A percentile compares a stretch with the other conserved stretches of the same genome.
Evolutionary conservation across 2,888 invertebrate species (phyloP).

Genomic region (Endotricha flammealis): DNA sequence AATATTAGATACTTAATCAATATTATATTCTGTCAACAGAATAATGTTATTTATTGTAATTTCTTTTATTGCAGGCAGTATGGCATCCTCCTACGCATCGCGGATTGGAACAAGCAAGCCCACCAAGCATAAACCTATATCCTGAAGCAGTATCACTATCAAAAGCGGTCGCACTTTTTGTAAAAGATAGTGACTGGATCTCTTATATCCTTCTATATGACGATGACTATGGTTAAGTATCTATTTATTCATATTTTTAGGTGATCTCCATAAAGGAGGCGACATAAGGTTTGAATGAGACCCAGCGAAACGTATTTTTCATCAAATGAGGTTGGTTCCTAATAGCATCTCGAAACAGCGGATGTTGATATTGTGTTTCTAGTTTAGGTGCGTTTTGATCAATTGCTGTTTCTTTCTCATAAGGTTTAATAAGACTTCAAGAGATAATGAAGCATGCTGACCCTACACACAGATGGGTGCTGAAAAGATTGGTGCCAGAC

Average conservation of each 20-base stretch:
- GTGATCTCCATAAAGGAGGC: no score
- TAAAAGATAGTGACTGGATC: conserved; percentile 86
- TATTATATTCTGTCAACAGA: no score
- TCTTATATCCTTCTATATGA: conserved; percentile 89
- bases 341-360: no score
- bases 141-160: conserved; percentile 84
- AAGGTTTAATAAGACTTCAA: conserved; percentile 87
- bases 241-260: no score
- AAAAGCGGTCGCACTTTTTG: conserved; percentile 81
- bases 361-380: no score
- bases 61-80: conserved; percentile 40
- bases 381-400: no score
- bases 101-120: conserved; percentile 37
- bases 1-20: no score
- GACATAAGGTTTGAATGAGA: no score
- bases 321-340: no score
- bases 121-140: conserved; percentile 81
- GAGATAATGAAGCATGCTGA: conserved; percentile 86
- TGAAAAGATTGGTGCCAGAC: conserved; percentile 79
- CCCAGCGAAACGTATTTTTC: no score
- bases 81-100: conserved; percentile 59
- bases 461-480: conserved; percentile 82
- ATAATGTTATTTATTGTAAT: neutral
- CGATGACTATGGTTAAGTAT: conserved; percentile 81
- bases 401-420: no score